phyloP scores from a whole-genome alignment of 2,113 vertebrate species.

The Synchiropus splendidus region DNA sequence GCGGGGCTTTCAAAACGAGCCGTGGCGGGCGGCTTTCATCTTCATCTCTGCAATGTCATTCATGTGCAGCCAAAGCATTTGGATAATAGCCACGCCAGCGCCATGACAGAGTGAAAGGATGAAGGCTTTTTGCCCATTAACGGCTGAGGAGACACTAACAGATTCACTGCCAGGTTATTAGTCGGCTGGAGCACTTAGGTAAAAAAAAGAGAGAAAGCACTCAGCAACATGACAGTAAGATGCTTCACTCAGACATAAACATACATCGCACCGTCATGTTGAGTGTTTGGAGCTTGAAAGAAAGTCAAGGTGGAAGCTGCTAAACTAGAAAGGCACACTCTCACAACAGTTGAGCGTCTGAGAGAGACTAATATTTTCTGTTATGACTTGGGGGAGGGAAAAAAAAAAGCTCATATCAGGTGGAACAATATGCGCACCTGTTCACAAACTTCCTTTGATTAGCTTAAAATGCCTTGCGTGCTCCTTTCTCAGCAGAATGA shows the following conservation, averaged over 20 bases:
- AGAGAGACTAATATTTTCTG: constrained; percentile 15
- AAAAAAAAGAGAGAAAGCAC: constrained; percentile 1
- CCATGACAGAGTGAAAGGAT: constrained; percentile 21
- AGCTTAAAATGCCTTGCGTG: constrained; percentile 28
- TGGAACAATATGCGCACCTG: constrained; percentile 34
- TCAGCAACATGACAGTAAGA: constrained; percentile 17
- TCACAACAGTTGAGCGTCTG: constrained; percentile 6
- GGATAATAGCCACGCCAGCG: constrained; percentile 15
- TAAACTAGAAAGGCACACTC: neutral
- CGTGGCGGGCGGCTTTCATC: constrained; percentile 11
- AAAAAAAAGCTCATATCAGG: constrained; percentile 8
- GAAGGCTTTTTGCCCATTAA: constrained; percentile 27
- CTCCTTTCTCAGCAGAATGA: too few species aligned
- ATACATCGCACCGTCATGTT: constrained; percentile 2
- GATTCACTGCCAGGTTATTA: constrained; percentile 23
- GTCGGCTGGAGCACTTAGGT: constrained; percentile 8
- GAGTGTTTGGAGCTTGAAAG: constrained; percentile 6
- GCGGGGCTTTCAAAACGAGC: constrained; percentile 6
- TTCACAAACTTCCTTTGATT: constrained; percentile 35
- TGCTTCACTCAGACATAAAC: constrained; percentile 11
- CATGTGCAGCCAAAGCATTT: constrained; percentile 10
- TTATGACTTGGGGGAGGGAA: neutral
- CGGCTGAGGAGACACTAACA: constrained; percentile 16
- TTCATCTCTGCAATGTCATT: constrained; percentile 8
- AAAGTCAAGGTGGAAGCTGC: neutral